Evolutionary conservation across 1,140 invertebrate genomes (phyloP), one percentile per base, ranked within the genome.

Genomic region (Zophobas atratus): DNA sequence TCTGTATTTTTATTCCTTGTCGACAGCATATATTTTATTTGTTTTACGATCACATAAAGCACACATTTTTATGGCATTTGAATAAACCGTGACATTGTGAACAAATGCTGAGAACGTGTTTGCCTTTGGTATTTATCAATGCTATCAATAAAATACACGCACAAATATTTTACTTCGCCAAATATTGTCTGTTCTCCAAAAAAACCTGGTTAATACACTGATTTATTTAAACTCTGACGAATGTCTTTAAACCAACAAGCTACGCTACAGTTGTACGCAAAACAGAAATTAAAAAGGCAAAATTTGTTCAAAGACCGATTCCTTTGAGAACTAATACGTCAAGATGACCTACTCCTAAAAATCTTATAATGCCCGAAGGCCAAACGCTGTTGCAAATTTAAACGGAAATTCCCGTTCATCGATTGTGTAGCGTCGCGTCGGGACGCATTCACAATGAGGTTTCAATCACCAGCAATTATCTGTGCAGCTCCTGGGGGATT

Each of bases 1-100:
- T 20, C 20, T 20, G 20, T 20, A 20, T 20, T 20, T 20, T 20
- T 20, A 20, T 20, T 20, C 20, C 20, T 20, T 20, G 20, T 46
- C 43, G 43, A 46, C 8, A 46, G 8, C 43, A 46, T 8, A 20
- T 20, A 46, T 46, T 46, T 8, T 46, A 46, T 46, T 46, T 46
- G 43, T 46, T 46, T 46, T 46, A 46, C 43, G 43, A 46, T 8
- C 43, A 46, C 43, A 46, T 46, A 46, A 46, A 46, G 43, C 43
- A 46, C 43, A 46, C 8, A 46, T 46, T 46, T 46, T 46, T 46
- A 46, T 8, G 43, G 8, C 43, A 8, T 46, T 46, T 8, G 3
- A 46, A 46, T 8, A 46, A 46, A 46, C 43, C 8, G 3, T 3
- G 8, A 46, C 8, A 46, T 46, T 46, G 43, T 46, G 8, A 46